Conservation (phyloP, 2,113 vertebrate species). For the Aspiorhynchus laticeps region DNA sequence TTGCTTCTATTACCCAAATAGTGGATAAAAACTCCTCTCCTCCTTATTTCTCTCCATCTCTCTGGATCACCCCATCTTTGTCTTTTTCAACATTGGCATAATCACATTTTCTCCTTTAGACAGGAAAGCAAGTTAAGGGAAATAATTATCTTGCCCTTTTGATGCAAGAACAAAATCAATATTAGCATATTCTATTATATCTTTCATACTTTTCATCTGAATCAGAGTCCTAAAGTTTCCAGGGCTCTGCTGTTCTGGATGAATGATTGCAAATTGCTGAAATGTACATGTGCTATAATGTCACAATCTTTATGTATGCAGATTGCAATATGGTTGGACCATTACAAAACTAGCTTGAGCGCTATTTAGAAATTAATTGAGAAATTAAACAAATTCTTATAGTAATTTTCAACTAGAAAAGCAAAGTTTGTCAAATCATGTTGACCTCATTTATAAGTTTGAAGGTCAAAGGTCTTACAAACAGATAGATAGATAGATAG, state of each 20-base stretch:
- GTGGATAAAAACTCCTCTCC: conserved; percentile 16
- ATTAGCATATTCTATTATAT: background rate
- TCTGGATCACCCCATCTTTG: conserved; percentile 3
- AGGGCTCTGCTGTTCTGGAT: background rate
- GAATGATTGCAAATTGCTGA: background rate
- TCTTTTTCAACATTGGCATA: conserved; percentile 12
- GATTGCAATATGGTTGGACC: background rate
- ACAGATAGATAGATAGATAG: background rate
- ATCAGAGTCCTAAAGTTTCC: background rate
- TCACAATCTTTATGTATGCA: background rate
- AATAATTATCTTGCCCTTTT: background rate
- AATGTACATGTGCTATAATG: background rate
- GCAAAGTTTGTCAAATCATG: background rate
- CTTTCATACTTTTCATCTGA: background rate
- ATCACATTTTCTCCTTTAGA: background rate
- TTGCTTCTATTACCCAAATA: conserved; percentile 19
- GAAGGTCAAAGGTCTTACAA: background rate
- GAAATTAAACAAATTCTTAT: background rate
- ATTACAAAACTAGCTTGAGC: background rate
- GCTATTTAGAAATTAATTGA: background rate
- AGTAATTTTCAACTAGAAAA: background rate
- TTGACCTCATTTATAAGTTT: background rate
- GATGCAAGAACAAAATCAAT: background rate
- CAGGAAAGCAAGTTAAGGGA: background rate
- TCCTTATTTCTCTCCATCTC: background rate